Evolutionary conservation across 1,140 invertebrate species (phyloP).

Genomic region (Prorops nasuta): DNA sequence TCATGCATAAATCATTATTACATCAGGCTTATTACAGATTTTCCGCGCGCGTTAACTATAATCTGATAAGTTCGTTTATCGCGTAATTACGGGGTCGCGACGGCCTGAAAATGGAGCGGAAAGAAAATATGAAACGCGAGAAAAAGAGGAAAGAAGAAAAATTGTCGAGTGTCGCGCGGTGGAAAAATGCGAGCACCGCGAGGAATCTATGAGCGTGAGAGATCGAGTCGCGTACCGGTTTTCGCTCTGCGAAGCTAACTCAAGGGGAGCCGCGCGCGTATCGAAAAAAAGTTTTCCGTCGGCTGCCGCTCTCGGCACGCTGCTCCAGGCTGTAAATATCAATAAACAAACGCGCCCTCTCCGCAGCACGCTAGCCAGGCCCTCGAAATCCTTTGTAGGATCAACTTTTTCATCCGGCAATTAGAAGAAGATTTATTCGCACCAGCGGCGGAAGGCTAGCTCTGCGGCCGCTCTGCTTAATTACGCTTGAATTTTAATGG

Average conservation of each 20-base stretch:
- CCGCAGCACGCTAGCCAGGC: too few relatives aligned
- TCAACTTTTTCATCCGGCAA: constrained; percentile 44
- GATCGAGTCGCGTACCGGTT: not conserved
- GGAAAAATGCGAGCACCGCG: not conserved
- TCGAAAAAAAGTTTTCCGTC: not conserved
- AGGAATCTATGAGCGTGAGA: not conserved
- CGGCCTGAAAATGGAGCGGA: too few relatives aligned
- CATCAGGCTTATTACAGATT: too few relatives aligned
- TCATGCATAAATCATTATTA: too few relatives aligned
- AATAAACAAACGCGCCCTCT: constrained; percentile 35
- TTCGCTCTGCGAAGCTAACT: too few relatives aligned
- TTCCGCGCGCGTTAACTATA: too few relatives aligned
- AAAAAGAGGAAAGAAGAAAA: not conserved
- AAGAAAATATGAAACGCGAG: not conserved
- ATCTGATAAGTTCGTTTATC: too few relatives aligned
- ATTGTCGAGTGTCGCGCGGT: not conserved
- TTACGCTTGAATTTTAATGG: too few relatives aligned
- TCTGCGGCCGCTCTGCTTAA: too few relatives aligned
- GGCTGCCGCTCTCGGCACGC: constrained; percentile 10
- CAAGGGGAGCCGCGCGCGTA: not conserved
- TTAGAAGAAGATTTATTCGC: constrained; percentile 51
- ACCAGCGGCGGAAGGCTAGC: too few relatives aligned
- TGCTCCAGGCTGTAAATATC: constrained; percentile 36
- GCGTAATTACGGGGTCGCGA: too few relatives aligned
- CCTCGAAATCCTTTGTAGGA: constrained; percentile 42